Percentiles rank a stretch among this genome's conserved stretches.
These are phyloP conservation scores for Protomyctophum bolini DNA, from an alignment of 2,113 vertebrate genomes.

Conservation along the genomic window DNA sequence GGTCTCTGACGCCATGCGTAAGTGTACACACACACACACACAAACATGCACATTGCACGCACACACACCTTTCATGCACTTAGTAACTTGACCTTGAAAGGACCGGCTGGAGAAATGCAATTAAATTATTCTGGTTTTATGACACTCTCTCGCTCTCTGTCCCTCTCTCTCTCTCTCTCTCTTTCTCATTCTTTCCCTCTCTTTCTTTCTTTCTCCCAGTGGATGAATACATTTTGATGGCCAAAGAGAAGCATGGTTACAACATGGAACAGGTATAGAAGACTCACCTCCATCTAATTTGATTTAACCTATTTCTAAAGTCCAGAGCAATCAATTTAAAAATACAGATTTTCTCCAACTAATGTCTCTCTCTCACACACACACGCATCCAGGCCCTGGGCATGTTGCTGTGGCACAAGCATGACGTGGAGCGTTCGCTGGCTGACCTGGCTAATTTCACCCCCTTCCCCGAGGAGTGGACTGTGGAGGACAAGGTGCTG, in stretches of 20 bases:
- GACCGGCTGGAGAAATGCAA: slow-evolving; percentile 11
- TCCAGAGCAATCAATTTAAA: too few species aligned
- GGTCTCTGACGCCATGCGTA: slow-evolving; percentile 91
- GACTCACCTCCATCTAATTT: neutral
- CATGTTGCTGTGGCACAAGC: slow-evolving; percentile 99
- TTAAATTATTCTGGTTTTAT: neutral
- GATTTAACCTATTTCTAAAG: neutral
- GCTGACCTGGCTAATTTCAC: slow-evolving; percentile 98
- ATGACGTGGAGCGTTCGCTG: slow-evolving; percentile 97
- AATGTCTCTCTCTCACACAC: too few species aligned
- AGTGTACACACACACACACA: slow-evolving; percentile 53
- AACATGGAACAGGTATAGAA: slow-evolving; percentile 94
- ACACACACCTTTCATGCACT: neutral
- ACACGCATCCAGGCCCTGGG: slow-evolving; percentile 85
- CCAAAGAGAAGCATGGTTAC: slow-evolving; percentile 98
- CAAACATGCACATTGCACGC: slow-evolving; percentile 1
- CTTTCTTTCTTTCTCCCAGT: slow-evolving; percentile 73
- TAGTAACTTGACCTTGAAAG: slow-evolving; percentile 18
- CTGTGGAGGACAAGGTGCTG: slow-evolving; percentile 97
- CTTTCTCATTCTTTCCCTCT: neutral
- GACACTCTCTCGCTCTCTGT: neutral
- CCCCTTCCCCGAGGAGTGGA: slow-evolving; percentile 99
- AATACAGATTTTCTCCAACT: too few species aligned
- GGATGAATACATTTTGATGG: slow-evolving; percentile 98
- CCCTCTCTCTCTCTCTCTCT: neutral